Evolutionary conservation across 2,888 invertebrate genomes (phyloP).

Genomic region (Platerodrilus igneus): DNA sequence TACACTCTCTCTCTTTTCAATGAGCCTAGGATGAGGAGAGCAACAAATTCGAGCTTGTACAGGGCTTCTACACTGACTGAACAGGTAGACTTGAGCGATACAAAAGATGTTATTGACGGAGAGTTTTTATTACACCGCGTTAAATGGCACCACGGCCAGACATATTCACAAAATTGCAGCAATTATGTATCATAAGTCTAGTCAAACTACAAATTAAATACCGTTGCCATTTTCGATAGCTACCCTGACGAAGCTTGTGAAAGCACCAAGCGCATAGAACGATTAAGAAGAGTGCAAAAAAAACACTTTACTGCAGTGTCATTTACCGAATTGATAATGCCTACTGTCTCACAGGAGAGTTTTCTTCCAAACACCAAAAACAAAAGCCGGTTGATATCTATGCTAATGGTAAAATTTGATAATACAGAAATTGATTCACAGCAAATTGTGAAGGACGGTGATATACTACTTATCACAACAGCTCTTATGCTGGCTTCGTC

Average conservation of each 20-base stretch:
- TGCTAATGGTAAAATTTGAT: constrained; percentile 6
- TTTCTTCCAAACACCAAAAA: constrained; percentile 8
- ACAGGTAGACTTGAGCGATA: constrained; percentile 5
- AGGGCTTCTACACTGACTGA: constrained; percentile 3
- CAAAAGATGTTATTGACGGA: constrained; percentile 4
- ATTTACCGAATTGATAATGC: constrained; percentile 7
- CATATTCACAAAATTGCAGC: constrained; percentile 8
- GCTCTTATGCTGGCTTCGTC: no score
- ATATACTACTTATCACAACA: constrained; percentile 6
- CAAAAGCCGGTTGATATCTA: constrained; percentile 8
- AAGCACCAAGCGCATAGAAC: constrained; percentile 9
- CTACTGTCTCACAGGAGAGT: constrained; percentile 8
- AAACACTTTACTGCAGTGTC: constrained; percentile 8
- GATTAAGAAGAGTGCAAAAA: constrained; percentile 8
- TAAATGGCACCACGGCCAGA: constrained; percentile 4
- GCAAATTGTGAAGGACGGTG: no score
- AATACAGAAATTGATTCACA: constrained; percentile 6
- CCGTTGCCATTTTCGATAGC: constrained; percentile 3
- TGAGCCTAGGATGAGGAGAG: not conserved
- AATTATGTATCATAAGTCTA: constrained; percentile 7
- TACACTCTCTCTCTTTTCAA: not conserved
- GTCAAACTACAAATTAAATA: constrained; percentile 9
- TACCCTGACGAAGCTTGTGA: constrained; percentile 8
- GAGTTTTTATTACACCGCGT: constrained; percentile 4
- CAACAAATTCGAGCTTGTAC: constrained; percentile 5